These are phyloP conservation scores for Mirza zaza DNA, from an alignment of 2,113 vertebrate species.

Conservation along the genomic window DNA sequence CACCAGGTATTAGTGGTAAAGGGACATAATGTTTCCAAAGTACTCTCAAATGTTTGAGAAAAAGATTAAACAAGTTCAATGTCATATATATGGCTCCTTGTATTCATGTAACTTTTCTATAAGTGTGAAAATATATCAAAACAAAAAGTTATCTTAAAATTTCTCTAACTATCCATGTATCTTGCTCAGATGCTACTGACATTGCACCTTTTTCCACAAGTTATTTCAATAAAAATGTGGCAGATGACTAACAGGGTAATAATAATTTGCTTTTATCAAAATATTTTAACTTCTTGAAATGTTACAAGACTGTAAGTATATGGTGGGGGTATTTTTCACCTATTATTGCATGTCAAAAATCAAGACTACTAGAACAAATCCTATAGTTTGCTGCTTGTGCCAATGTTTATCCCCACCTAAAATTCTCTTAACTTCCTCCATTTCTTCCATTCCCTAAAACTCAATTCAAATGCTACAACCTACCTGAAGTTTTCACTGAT, in stretches of 20 bases:
- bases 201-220: not conserved
- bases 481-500: not conserved
- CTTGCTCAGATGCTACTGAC: not conserved
- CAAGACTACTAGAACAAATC: not conserved
- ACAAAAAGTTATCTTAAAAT: not conserved
- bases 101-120: not conserved
- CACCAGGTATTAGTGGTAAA: not conserved
- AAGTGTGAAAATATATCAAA: constrained; percentile 1
- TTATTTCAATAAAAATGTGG: not conserved
- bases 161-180: not conserved
- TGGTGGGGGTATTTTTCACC: not conserved
- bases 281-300: constrained; percentile 37
- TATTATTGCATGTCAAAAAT: not conserved
- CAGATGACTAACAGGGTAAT: not conserved
- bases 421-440: not conserved
- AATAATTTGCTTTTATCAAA: constrained; percentile 36
- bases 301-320: not conserved
- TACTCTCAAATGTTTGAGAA: not conserved
- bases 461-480: not conserved
- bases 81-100: not conserved
- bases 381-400: not conserved
- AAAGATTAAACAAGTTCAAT: not conserved
- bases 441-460: not conserved
- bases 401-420: not conserved
- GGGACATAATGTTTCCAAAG: not conserved